Evolutionary conservation across 37 sponge, comb jelly and placozoan species (phyloP), one percentile per base, ranked within the genome.

Genomic region (Tethya wilhelma): DNA sequence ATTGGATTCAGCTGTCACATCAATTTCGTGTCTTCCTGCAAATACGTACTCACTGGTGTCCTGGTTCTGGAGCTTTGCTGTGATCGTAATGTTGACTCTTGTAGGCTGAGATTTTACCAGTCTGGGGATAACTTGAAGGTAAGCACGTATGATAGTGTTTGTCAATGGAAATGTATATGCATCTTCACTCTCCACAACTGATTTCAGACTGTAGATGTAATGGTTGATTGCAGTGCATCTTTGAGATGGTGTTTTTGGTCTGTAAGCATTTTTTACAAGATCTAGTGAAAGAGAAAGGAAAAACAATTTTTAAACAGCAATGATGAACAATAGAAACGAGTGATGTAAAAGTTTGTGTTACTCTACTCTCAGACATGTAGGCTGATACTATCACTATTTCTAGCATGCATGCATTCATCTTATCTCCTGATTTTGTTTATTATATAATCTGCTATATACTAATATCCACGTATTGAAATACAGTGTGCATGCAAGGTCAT

Each of bases 181-280:
- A 19, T 42, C 33, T 8, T 70, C 7, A 6, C 38, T 19, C 11
- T 55, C 39, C 12, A 40, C 59, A 0, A 77, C 34, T 2, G 85
- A 69, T 8, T 31, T 40, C 76, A 37, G 64, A 33, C 33, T 79
- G 74, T 80, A 87, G 26, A 74, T 20, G 38, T 75, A 80, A 0
- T 17, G 49, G 30, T 77, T 44, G 3, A 20, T 30, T 2, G 28
- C 41, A 22, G 28, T 20, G 59, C 80, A 87, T 56, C 32, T 68
- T 34, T 31, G 2, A 62, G 1, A 23, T 20, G 6, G 20, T 33
- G 41, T 29, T 41, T 80, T 69, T 2, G 34, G 20, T 42, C 71
- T 64, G 53, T 80, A 56, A 23, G 41, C 59, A 25, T 69, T 42
- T n/a, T 80, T 23, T 1, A 56, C 4, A 5, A 69, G 31, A 40